Evolutionary conservation across 1,140 invertebrate species (phyloP), one percentile per base, ranked within the genome.

Genomic region (Notospermus geniculatus): DNA sequence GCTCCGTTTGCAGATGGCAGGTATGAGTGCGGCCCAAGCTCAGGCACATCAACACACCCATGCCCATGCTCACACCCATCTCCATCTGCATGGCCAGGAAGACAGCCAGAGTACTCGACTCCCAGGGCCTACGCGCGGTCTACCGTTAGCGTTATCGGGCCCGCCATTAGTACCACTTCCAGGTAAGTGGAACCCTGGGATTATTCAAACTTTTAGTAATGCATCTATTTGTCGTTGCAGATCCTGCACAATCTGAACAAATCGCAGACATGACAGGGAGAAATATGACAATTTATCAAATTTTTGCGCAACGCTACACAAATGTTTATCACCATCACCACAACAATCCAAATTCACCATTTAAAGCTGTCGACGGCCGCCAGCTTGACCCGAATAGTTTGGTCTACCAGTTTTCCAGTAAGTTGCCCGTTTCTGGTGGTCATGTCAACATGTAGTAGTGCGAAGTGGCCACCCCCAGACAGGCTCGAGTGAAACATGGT

Each of bases 1-100:
- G 85, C 82, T 90, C 69, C 87, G 91, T 55, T 83, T 93, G 62
- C 90, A 92, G 83, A 91, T 93, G 89, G 90, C 90, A 66, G 89
- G 90, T 70, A 88, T 73, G 52, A 36, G 36, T 30, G 65, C 67
- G 2, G 63, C 66, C 13, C 60, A 62, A 9, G 64, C 57, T 19
- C 64, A 64, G n/a, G 67, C 64, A 13, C 63, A 89, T 87, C 61
- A 89, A 88, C 80, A 90, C 89, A 79, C 89, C 0, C 57, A 90
- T 77, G 88, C 89, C 68, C 90, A 91, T 59, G 75, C 80, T 27
- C 91, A 92, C 79, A 89, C 90, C 56, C 92, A 94, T 84, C 90
- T 91, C 71, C 92, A 86, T 64, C n/a, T 32, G 32, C 84, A 95
- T 30, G 57, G 52, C 36, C 58, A 50, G 23, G 41, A 61, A 54